Percentiles rank a stretch among this genome's conserved stretches.
Conservation (phyloP, 2,113 vertebrate genomes). For the Scomber colias region DNA sequence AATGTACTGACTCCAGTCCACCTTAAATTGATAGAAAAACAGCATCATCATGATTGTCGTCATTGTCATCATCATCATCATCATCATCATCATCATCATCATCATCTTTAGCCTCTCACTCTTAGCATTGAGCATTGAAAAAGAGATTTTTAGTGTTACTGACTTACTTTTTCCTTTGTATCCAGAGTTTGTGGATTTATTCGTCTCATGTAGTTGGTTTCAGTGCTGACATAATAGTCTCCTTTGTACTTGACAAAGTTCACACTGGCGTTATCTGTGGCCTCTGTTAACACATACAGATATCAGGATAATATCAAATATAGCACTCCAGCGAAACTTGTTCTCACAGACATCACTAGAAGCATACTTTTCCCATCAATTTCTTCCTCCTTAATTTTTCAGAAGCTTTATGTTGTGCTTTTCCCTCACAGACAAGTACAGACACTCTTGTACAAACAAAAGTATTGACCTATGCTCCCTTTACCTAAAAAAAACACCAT, state of each 20-base stretch:
- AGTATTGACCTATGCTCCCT: conserved; percentile 30
- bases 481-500: conserved; percentile 24
- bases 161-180: conserved; percentile 90
- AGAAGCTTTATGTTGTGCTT: conserved; percentile 11
- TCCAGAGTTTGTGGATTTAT: conserved; percentile 90
- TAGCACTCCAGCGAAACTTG: neutral
- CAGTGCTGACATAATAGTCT: conserved; percentile 92
- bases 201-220: conserved; percentile 90
- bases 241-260: conserved; percentile 92
- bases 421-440: conserved; percentile 10
- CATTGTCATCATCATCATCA: neutral
- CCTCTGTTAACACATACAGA: conserved; percentile 81
- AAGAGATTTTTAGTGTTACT: neutral
- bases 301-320: conserved; percentile 31
- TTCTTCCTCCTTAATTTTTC: conserved; percentile 13
- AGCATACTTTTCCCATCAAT: conserved; percentile 8
- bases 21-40: conserved; percentile 75
- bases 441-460: conserved; percentile 8
- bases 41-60: neutral
- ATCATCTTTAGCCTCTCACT: neutral
- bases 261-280: conserved; percentile 92
- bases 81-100: neutral
- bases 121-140: conserved; percentile 1
- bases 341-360: neutral
- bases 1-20: conserved; percentile 92